Base-by-base conservation (phyloP, 2,888 invertebrate genomes). In the Prosapia bicincta region DNA sequence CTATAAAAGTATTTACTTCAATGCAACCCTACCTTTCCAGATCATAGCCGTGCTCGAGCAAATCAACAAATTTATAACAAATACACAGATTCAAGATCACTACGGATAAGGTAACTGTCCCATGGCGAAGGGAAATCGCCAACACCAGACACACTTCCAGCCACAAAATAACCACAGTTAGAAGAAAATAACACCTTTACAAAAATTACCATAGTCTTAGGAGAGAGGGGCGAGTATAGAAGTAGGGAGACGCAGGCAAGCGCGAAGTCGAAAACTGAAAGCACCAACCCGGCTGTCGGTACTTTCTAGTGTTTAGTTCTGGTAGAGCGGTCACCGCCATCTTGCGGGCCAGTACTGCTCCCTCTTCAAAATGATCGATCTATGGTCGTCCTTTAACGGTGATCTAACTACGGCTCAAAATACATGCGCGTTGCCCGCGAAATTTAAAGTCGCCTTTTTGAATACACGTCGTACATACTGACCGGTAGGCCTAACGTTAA, bases 281-380 rank as follows among this genome's bases (percentile, higher is more conserved):
- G 74, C 54, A 69, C 69, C 74, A 73, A 69, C 69, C 30, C 30
- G 74, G 74, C 69, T 65, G 65, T 69, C 74, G 28, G 20, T 28
- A 74, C 74, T 74, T 74, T 74, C 74, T 74, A 74, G 69, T 74
- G 74, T 69, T 74, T 74, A 74, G 74, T 74, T 74, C 74, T 74
- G 74, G 28, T 69, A 74, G 65, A 74, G 28, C 69, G 74, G 23
- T 25, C 67, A 26, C 68, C 67, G 25, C 74, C 69, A 74, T 26
- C 69, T 74, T 69, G 25, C 54, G 54, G 13, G 20, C 54, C 6
- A 20, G 20, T 54, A 20, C 20, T 1, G 20, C 20, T 54, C 54
- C 20, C 5, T 54, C 38, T 38, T 38, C 38, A 5, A n/a, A n/a
- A 7, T 13, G 7, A 38, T 13, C 38, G 5, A 38, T 38, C 38